Evolutionary conservation across 2,888 invertebrate species (phyloP), one percentile per base, ranked within the genome.

Genomic region (Ellobium chinense): DNA sequence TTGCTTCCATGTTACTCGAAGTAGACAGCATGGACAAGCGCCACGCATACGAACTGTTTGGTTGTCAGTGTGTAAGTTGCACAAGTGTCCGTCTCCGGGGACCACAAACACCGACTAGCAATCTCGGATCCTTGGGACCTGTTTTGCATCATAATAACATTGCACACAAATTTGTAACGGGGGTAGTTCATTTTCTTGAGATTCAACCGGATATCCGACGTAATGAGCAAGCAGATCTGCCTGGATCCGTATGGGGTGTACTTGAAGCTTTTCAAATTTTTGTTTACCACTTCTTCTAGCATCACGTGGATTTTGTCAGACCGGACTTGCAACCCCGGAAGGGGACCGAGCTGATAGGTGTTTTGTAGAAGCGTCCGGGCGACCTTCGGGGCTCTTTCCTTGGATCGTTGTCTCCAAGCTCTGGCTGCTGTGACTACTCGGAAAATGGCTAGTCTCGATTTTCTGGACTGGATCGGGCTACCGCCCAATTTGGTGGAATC

Each of bases 141-240:
- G 65, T 89, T 89, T 78, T 91, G 88, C 62, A 90, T 88, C 0
- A 91, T 87, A 2, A 88, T 81, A 18, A 91, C 88, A 79, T 87
- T 88, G 75, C 88, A 87, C 21, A 91, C 89, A 31, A 89, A 81
- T 70, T 90, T 91, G 81, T 91, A 91, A 1, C 91, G 86, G 7
- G 86, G 87, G 70, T 87, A 88, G 29, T 87, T 85, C 79, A 90
- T 75, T 0, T 83, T 85, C 73, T 90, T 89, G 24, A 90, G 86
- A 37, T 85, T 85, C 12, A 83, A 80, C 58, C 89, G 88, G 70
- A 91, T 88, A 60, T 87, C 82, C 0, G 85, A 84, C 2, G 88
- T 84, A 72, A 91, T 74, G 70, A 88, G 87, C 18, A 87, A 84
- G 18, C 86, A 85, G 46, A 90, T 75, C n/a, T 82, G 56, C 62